These are phyloP conservation scores for Drosophila picticornis DNA, from an alignment of 2,888 invertebrate species.

Conservation along the genomic window DNA sequence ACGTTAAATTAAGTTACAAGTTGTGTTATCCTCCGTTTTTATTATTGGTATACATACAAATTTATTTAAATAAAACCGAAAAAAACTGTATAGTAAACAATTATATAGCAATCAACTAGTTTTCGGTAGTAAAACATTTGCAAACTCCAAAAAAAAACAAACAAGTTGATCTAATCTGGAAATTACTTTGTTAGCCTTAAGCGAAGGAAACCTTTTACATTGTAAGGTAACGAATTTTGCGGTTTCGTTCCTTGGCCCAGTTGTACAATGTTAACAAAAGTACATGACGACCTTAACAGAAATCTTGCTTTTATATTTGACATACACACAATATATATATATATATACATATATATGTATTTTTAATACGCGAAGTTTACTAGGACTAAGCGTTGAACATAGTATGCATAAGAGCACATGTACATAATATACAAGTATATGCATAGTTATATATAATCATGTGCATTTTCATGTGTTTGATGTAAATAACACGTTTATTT, in stretches of 20 bases:
- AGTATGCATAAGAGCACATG: slow-evolving; percentile 20
- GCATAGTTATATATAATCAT: slow-evolving; percentile 27
- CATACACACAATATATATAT: slow-evolving; percentile 19
- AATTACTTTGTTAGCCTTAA: neutral
- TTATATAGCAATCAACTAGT: neutral
- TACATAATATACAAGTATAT: slow-evolving; percentile 26
- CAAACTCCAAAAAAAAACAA: neutral
- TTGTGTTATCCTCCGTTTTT: neutral
- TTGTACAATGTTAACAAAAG: slow-evolving; percentile 43
- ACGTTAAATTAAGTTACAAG: neutral
- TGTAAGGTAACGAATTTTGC: slow-evolving; percentile 2
- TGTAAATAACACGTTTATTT: slow-evolving; percentile 46
- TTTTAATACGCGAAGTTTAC: slow-evolving; percentile 33
- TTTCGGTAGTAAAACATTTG: neutral
- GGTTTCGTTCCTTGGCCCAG: slow-evolving; percentile 48
- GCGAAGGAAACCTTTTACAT: neutral
- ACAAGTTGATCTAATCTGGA: neutral
- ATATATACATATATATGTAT: slow-evolving; percentile 20
- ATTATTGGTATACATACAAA: neutral
- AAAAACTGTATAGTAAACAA: neutral
- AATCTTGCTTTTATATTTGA: slow-evolving; percentile 42
- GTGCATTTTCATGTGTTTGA: slow-evolving; percentile 39
- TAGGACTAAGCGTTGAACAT: slow-evolving; percentile 18
- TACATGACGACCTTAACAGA: slow-evolving; percentile 31
- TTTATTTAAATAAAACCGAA: neutral